phyloP scores from a whole-genome alignment of 2,888 invertebrate species.

The Cataglyphis livida region DNA sequence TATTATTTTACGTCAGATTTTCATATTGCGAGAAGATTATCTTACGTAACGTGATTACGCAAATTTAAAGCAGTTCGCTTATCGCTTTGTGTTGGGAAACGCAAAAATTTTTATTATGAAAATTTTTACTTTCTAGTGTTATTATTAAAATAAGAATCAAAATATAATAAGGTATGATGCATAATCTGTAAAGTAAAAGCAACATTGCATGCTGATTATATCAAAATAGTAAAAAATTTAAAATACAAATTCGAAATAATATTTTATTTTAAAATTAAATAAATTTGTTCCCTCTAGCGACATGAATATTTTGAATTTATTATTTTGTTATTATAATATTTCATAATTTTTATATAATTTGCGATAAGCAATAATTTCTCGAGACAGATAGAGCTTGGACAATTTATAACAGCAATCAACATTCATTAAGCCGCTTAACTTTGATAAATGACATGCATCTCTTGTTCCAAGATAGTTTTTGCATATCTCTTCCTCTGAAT shows the following conservation, averaged over 20 bases:
- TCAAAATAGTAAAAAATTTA: background rate
- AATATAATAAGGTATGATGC: background rate
- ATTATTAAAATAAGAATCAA: background rate
- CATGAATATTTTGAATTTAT: background rate
- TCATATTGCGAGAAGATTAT: background rate
- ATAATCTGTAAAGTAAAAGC: background rate
- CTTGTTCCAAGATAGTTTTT: no score
- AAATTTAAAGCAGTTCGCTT: background rate
- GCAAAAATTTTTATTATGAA: background rate
- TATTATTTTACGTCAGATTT: background rate
- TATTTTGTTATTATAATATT: background rate
- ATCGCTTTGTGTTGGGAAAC: background rate
- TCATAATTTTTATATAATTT: background rate
- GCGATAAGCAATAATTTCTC: background rate
- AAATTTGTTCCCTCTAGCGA: background rate
- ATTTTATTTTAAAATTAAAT: background rate
- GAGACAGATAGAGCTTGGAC: background rate
- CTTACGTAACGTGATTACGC: background rate
- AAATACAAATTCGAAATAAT: background rate
- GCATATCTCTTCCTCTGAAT: background rate
- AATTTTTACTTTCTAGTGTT: background rate
- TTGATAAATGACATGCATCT: conserved; percentile 2
- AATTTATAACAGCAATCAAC: conserved; percentile 8
- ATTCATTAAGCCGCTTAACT: conserved; percentile 19
- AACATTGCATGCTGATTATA: background rate